Evolutionary conservation across 2,797 vertebrate species (phyloP), one percentile per base, ranked within the genome.

Genomic region (Phylloscopus collybita): DNA sequence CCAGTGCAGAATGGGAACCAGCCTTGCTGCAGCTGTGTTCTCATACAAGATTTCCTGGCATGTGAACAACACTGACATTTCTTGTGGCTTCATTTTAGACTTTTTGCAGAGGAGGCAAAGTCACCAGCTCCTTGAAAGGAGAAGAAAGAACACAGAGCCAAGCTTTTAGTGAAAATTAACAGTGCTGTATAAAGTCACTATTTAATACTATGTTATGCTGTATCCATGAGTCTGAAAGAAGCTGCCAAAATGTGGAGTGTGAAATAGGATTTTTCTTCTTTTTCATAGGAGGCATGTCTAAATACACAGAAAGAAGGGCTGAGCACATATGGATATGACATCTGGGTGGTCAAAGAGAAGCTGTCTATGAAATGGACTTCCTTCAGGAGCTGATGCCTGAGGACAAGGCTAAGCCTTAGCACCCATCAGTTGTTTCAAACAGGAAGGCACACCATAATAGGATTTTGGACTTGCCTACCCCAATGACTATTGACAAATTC

Each of bases 201-300:
- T 78, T 73, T 69, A 92, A 88, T 75, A 56, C 45, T 69, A 30
- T 80, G 61, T 86, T 94, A 74, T 80, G 79, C 64, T 64, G n/a
- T 64, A 64, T 61, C 56, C 49, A 32, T 73, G 27, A 65, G 26
- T 69, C 30, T 34, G 27, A 69, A 22, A 87, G 62, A 17, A 88
- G 45, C 34, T 92, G 83, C 64, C 87, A 95, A 91, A 88, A 92
- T n/a, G 21, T 49, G 30, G 34, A 88, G 62, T 73, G 73, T 95
- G 88, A 96, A 96, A 93, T 23, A 65, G 57, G 71, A 93, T 90
- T 97, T 93, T 94, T 40, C 74, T 84, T 76, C 74, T 86, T 25
- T 92, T 95, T 93, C 61, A 40, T 69, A 57, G 25, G 11, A 88
- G 16, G 62, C 53, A 51, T 49, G n/a, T 80, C 20, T 92, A 85